Conservation (phyloP, 2,113 vertebrate genomes). For the Myocastor coypus region DNA sequence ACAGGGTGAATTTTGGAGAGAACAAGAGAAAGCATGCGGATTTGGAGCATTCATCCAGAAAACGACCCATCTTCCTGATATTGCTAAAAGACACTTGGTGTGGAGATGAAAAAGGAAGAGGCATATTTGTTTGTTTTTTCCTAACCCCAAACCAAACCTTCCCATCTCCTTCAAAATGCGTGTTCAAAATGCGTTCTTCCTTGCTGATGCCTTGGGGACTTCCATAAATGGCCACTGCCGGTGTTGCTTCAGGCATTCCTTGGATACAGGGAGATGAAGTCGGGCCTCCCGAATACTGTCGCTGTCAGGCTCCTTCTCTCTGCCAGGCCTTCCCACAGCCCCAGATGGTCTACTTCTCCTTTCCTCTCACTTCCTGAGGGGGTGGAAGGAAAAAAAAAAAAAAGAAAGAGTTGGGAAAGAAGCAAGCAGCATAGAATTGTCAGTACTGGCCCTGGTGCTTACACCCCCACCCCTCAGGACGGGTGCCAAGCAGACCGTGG, state of each 20-base stretch:
- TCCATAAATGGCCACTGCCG: conserved; percentile 66
- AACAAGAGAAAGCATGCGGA: background rate
- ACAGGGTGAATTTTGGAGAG: background rate
- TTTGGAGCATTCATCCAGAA: background rate
- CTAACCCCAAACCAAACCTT: background rate
- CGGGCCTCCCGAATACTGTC: conserved; percentile 57
- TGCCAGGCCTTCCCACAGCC: conserved; percentile 79
- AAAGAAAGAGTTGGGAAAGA: conserved; percentile 60
- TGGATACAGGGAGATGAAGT: conserved; percentile 62
- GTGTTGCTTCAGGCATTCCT: conserved; percentile 32
- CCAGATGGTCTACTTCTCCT: conserved; percentile 76
- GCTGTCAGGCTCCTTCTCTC: conserved; percentile 62
- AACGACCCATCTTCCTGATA: background rate
- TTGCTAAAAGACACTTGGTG: background rate
- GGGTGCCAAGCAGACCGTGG: background rate
- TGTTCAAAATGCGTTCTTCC: conserved; percentile 52
- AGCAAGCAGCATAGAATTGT: conserved; percentile 54
- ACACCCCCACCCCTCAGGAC: background rate
- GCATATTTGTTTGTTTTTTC: background rate
- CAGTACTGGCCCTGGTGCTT: conserved; percentile 1
- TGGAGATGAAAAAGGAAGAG: background rate
- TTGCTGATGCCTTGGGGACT: background rate
- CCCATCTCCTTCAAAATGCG: conserved; percentile 3
- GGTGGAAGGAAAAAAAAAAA: conserved; percentile 61
- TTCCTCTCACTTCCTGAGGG: conserved; percentile 71